Percentiles rank a stretch among this genome's conserved stretches.
These are phyloP conservation scores for Monopterus albus DNA, from an alignment of 2,113 vertebrate species.

Conservation along the genomic window DNA sequence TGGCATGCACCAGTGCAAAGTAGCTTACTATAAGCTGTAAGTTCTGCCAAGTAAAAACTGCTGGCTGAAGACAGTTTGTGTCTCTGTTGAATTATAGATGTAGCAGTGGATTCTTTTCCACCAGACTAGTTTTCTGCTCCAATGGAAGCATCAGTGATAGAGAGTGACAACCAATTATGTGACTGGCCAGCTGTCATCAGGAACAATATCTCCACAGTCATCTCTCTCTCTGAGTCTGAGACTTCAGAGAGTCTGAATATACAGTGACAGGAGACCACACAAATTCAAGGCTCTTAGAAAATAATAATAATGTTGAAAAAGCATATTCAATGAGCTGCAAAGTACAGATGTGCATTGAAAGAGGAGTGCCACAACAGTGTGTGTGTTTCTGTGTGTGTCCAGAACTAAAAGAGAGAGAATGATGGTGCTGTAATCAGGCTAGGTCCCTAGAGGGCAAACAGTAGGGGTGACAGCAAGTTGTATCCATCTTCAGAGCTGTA, in stretches of 20 bases:
- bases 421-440: constrained; percentile 73
- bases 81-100: constrained; percentile 70
- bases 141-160: constrained; percentile 55
- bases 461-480: constrained; percentile 66
- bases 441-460: constrained; percentile 64
- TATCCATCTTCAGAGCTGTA: constrained; percentile 53
- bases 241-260: constrained; percentile 25
- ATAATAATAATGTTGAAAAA: constrained; percentile 59
- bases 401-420: constrained; percentile 60
- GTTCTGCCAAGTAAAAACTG: constrained; percentile 61
- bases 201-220: constrained; percentile 29
- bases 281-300: constrained; percentile 31
- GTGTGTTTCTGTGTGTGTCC: constrained; percentile 31
- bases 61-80: constrained; percentile 59
- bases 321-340: constrained; percentile 53
- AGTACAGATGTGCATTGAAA: constrained; percentile 39
- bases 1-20: constrained; percentile 25
- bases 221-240: constrained; percentile 20
- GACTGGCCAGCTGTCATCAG: constrained; percentile 55
- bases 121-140: constrained; percentile 55
- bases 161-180: constrained; percentile 66
- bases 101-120: constrained; percentile 30
- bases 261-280: constrained; percentile 23
- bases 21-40: constrained; percentile 31
- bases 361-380: constrained; percentile 6